Conservation (phyloP, 2,113 vertebrate genomes). For the Orientallactaga bullata region DNA sequence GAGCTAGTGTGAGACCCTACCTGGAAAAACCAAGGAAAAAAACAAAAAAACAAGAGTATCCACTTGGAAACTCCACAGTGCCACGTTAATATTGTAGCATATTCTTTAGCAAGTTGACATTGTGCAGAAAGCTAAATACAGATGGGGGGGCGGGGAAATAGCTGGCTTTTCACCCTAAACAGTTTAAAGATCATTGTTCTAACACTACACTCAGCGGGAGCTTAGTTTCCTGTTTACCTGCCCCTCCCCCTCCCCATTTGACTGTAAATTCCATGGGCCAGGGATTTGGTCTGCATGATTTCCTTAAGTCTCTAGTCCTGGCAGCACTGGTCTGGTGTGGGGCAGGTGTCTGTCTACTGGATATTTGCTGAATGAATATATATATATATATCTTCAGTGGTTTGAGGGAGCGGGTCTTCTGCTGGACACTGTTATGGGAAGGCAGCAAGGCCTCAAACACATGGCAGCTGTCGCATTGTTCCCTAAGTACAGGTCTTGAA, state of each 20-base stretch:
- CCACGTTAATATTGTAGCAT: background rate
- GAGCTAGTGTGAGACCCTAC: no score
- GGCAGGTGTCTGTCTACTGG: background rate
- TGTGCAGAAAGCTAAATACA: background rate
- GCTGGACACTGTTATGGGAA: fast-evolving
- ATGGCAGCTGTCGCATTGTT: no score
- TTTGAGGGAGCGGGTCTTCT: no score
- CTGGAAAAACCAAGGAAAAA: no score
- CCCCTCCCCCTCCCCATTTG: background rate
- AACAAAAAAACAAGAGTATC: no score
- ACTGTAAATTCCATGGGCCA: background rate
- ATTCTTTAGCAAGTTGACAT: background rate
- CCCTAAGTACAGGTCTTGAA: no score
- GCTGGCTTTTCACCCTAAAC: background rate
- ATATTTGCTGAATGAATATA: background rate
- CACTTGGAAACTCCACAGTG: background rate
- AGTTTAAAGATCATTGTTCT: background rate
- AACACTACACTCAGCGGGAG: background rate
- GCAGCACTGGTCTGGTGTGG: background rate
- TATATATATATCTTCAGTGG: no score
- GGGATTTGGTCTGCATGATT: background rate
- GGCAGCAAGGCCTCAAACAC: background rate
- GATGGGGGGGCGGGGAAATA: background rate
- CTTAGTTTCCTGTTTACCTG: background rate
- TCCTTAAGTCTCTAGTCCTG: background rate